A percentile compares a stretch with the other conserved stretches of the same genome.
Conservation (phyloP, 2,797 vertebrate genomes). For the Poeciliopsis gracilis region DNA sequence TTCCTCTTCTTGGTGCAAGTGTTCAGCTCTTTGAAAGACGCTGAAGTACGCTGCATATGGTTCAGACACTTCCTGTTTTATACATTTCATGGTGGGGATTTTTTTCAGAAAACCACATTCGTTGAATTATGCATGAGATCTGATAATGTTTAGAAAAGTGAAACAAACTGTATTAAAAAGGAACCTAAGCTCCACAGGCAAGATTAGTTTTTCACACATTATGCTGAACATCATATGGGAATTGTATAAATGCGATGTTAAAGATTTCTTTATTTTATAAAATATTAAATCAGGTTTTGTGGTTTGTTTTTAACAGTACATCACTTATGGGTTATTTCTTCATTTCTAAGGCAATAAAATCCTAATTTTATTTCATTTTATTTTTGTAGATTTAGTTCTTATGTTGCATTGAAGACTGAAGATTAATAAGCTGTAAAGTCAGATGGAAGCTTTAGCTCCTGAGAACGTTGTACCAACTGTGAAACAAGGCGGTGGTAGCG, state of each 20-base stretch:
- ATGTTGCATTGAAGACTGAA: not conserved
- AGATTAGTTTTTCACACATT: not conserved
- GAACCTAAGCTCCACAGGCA: not conserved
- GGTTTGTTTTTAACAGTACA: not conserved
- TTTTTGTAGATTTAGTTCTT: not conserved
- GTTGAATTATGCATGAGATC: not conserved
- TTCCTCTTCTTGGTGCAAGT: not conserved
- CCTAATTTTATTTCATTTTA: not conserved
- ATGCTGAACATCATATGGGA: not conserved
- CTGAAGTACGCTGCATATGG: not conserved
- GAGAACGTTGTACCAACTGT: not conserved
- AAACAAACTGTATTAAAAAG: not conserved
- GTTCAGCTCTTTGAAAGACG: not conserved
- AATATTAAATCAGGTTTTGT: not conserved
- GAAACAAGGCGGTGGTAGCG: not conserved
- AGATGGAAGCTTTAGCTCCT: not conserved
- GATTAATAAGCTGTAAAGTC: not conserved
- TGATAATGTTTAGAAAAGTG: not conserved
- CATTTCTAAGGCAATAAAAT: not conserved
- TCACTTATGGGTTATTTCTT: not conserved
- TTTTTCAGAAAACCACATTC: not conserved
- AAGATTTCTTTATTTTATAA: not conserved
- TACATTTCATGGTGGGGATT: not conserved
- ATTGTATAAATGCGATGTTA: not conserved
- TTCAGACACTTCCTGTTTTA: not conserved